These are phyloP conservation scores for Pelodiscus sinensis DNA, from an alignment of 2,113 vertebrate genomes.

Conservation along the genomic window DNA sequence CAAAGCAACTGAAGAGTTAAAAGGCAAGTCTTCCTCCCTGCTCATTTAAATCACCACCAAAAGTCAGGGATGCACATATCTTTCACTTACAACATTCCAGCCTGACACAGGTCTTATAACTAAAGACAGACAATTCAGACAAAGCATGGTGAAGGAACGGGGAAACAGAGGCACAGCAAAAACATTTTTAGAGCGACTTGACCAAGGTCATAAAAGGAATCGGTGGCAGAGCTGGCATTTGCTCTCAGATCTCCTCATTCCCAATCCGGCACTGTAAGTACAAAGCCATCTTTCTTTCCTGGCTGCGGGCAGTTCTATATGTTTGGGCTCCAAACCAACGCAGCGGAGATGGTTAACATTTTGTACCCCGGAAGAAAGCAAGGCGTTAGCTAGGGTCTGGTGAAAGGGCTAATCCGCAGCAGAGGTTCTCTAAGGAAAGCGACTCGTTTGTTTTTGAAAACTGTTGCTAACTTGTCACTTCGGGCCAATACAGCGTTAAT, in stretches of 20 bases:
- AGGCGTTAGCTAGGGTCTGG: neutral
- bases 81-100: neutral
- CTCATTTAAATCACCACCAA: neutral
- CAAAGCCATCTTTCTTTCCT: too few species aligned
- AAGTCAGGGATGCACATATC: neutral
- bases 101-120: neutral
- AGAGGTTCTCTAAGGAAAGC: neutral
- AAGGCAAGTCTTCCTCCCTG: neutral
- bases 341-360: too few species aligned
- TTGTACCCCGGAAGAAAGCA: too few species aligned
- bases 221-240: too few species aligned
- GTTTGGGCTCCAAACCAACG: too few species aligned
- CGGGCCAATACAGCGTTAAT: neutral
- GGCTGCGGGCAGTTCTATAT: too few species aligned
- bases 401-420: neutral
- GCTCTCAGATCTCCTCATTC: too few species aligned
- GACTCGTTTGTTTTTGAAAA: neutral
- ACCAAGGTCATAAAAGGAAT: too few species aligned
- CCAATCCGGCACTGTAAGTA: too few species aligned
- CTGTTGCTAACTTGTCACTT: neutral
- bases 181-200: too few species aligned
- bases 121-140: too few species aligned
- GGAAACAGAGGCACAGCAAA: too few species aligned
- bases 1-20: neutral
- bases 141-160: neutral